These are phyloP conservation scores for Vollenhovia emeryi DNA, from an alignment of 1,140 invertebrate genomes.

Conservation along the genomic window DNA sequence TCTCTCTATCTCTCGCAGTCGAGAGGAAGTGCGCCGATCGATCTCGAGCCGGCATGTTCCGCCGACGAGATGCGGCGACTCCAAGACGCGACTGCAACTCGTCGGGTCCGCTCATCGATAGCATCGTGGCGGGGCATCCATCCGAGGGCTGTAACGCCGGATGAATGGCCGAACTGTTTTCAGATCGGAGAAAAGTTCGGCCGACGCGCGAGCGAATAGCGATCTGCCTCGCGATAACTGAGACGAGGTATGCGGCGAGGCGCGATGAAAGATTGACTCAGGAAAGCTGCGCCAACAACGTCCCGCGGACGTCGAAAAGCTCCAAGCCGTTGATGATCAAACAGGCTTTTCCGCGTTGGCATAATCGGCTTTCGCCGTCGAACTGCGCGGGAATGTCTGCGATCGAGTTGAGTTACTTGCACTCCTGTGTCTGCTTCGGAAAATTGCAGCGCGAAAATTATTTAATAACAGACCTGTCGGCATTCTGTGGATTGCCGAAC, in stretches of 20 bases:
- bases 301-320: conserved; percentile 12
- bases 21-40: conserved; percentile 35
- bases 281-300: not conserved
- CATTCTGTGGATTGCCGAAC: not conserved
- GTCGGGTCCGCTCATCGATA: conserved; percentile 54
- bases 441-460: not conserved
- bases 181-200: conserved; percentile 23
- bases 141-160: not conserved
- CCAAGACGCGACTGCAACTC: conserved; percentile 48
- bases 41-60: conserved; percentile 12
- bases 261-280: conserved; percentile 21
- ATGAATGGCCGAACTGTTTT: conserved; percentile 66
- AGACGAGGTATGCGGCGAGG: conserved; percentile 50
- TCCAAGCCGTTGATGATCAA: not conserved
- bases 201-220: conserved; percentile 26
- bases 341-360: not conserved
- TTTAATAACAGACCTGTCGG: not conserved
- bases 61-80: conserved; percentile 37
- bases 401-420: not conserved
- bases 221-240: conserved; percentile 26
- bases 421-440: not conserved
- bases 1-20: not conserved
- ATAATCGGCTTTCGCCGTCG: conserved; percentile 3
- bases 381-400: not conserved
- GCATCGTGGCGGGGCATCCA: conserved; percentile 41